Percentiles rank a stretch among this genome's conserved stretches.
Conservation (phyloP, 2,888 invertebrate genomes). For the Spodoptera littoralis region DNA sequence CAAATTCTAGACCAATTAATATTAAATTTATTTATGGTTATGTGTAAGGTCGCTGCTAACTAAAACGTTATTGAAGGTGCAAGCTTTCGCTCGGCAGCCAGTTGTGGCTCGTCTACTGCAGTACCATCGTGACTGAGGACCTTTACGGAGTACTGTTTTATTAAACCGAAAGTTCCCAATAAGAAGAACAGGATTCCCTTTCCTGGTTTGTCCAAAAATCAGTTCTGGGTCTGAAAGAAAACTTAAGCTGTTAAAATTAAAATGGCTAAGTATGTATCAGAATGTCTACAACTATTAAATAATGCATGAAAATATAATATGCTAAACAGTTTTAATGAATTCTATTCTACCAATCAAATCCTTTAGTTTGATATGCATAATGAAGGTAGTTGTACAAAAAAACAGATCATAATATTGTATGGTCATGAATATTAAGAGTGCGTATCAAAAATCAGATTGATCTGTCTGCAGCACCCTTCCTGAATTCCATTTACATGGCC, state of each 20-base stretch:
- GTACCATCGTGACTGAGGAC: slow-evolving; percentile 37
- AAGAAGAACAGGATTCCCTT: slow-evolving; percentile 50
- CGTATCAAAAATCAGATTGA: no score
- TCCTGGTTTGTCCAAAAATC: slow-evolving; percentile 10
- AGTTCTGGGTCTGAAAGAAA: slow-evolving; percentile 17
- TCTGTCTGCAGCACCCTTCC: no score
- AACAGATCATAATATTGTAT: no score
- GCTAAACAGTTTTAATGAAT: no score
- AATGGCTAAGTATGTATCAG: no score
- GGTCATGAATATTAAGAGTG: no score
- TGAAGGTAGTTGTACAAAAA: no score
- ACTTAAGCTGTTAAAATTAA: no score
- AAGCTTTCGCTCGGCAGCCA: slow-evolving; percentile 38
- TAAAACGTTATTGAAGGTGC: slow-evolving; percentile 23
- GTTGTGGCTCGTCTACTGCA: slow-evolving; percentile 19
- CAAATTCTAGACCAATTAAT: not conserved
- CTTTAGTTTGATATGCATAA: no score
- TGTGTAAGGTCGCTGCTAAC: slow-evolving; percentile 19
- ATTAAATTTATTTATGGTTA: slow-evolving; percentile 10
- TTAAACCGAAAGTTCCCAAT: slow-evolving; percentile 43
- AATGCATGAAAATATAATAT: not conserved
- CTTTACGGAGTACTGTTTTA: slow-evolving; percentile 14
- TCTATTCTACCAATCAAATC: no score
- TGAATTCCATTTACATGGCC: no score
- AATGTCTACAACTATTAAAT: no score